phyloP scores from a whole-genome alignment of 53 echinoderm and acorn worm genomes.

The Holothuria scabra region DNA sequence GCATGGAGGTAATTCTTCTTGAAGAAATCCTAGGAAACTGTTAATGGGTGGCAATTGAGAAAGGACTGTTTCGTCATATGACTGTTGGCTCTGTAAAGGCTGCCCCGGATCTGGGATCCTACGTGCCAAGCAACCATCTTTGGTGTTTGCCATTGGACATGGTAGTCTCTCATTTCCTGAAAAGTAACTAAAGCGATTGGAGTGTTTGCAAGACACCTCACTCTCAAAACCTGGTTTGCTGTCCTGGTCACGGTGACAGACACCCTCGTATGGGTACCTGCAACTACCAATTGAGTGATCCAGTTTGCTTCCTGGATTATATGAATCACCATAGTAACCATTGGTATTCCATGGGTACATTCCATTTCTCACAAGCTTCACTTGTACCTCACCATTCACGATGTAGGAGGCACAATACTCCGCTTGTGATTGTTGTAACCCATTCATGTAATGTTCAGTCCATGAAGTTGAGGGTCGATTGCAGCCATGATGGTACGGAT shows the following conservation, averaged over 20 bases:
- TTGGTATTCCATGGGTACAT: constrained; percentile 56
- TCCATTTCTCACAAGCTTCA: constrained; percentile 67
- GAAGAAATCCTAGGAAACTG: constrained; percentile 89
- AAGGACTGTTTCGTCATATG: constrained; percentile 46
- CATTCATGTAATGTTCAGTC: constrained; percentile 57
- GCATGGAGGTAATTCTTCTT: constrained; percentile 68
- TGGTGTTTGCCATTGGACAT: constrained; percentile 88
- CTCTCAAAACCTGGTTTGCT: constrained; percentile 39
- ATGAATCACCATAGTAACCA: constrained; percentile 48
- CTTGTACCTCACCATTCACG: constrained; percentile 87
- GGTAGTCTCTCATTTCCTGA: constrained; percentile 62
- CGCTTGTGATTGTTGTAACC: constrained; percentile 67
- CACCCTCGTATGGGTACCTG: constrained; percentile 48
- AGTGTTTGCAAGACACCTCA: constrained; percentile 36
- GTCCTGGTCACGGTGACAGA: constrained; percentile 44
- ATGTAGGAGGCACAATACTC: constrained; percentile 84
- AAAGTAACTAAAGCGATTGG: constrained; percentile 39
- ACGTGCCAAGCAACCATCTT: constrained; percentile 80
- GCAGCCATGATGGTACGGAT: constrained; percentile 27
- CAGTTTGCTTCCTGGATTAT: constrained; percentile 42
- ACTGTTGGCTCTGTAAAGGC: constrained; percentile 29
- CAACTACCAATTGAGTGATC: constrained; percentile 23
- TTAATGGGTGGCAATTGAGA: constrained; percentile 78
- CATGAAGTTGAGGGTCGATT: constrained; percentile 9
- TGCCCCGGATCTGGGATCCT: constrained; percentile 17